phyloP scores from a whole-genome alignment of 2,888 invertebrate species.

The Caenorhabditis sulstoni region DNA sequence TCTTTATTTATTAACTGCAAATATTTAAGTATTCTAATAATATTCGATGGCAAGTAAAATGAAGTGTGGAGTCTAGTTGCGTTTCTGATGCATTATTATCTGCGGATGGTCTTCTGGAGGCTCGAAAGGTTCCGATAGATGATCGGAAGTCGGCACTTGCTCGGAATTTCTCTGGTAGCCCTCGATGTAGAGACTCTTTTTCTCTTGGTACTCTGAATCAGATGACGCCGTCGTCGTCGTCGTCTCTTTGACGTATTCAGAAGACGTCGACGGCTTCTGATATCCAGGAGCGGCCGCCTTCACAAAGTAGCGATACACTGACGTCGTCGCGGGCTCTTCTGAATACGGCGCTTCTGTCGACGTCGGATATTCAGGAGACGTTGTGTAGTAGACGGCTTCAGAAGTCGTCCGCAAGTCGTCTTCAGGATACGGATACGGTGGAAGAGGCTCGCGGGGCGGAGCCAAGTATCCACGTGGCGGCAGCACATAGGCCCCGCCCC shows the following conservation, averaged over 20 bases:
- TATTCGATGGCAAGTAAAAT: too few species aligned
- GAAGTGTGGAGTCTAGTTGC: too few species aligned
- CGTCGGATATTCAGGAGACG: neutral
- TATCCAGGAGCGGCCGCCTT: conserved; percentile 39
- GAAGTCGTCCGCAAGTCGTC: neutral
- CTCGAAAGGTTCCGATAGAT: conserved; percentile 7
- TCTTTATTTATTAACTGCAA: too few species aligned
- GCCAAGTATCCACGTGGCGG: neutral
- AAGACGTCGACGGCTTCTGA: neutral
- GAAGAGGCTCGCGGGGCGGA: neutral
- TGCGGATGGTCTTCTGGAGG: conserved; percentile 40
- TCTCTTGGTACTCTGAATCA: conserved; percentile 12
- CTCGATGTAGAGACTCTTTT: conserved; percentile 12
- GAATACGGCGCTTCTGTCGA: conserved; percentile 8
- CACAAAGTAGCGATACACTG: conserved; percentile 49
- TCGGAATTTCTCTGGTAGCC: neutral
- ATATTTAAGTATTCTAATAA: too few species aligned
- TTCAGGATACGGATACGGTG: neutral
- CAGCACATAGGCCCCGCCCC: conserved; percentile 9
- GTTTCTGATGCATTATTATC: neutral
- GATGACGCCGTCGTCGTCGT: neutral
- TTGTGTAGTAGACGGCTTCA: neutral
- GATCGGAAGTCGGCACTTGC: neutral
- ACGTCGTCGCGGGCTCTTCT: conserved; percentile 26
- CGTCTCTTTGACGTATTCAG: conserved; percentile 14